A percentile compares a stretch with the other conserved stretches of the same genome.
These are phyloP conservation scores for Laupala kohalensis DNA, from an alignment of 1,140 invertebrate genomes.

Conservation along the genomic window DNA sequence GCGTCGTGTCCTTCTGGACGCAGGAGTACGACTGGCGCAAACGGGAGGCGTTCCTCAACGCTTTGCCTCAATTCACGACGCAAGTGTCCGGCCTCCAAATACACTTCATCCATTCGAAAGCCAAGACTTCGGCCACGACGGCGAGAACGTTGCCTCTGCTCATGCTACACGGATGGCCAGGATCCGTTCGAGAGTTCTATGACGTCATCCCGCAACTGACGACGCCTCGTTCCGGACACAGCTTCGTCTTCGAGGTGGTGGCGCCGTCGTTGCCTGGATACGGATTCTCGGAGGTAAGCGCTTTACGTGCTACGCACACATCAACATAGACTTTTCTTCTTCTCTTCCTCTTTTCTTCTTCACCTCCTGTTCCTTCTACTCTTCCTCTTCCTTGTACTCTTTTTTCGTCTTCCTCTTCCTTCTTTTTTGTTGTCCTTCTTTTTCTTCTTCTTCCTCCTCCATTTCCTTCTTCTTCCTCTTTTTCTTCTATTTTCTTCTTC, in stretches of 20 bases:
- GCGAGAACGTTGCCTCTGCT: slow-evolving; percentile 47
- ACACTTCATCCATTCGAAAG: slow-evolving; percentile 52
- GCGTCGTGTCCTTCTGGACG: slow-evolving; percentile 56
- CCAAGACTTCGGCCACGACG: slow-evolving; percentile 29
- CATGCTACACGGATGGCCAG: slow-evolving; percentile 82
- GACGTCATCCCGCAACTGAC: slow-evolving; percentile 47
- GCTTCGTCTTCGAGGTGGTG: slow-evolving; percentile 38
- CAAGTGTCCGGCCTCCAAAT: slow-evolving; percentile 52
- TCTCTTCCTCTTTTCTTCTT: too few relatives aligned
- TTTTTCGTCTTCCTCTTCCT: too few relatives aligned
- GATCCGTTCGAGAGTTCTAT: slow-evolving; percentile 74
- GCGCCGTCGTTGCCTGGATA: slow-evolving; percentile 42
- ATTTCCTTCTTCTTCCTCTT: too few relatives aligned
- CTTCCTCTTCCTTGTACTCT: too few relatives aligned
- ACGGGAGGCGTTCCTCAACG: slow-evolving; percentile 51
- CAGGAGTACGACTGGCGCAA: slow-evolving; percentile 61
- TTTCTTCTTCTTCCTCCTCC: too few relatives aligned
- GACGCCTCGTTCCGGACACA: slow-evolving; percentile 15
- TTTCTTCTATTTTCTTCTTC: too few relatives aligned
- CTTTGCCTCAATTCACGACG: slow-evolving; percentile 57
- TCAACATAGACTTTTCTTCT: too few relatives aligned
- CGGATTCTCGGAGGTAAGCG: slow-evolving; percentile 52
- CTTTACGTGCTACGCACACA: too few relatives aligned
- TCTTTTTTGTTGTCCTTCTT: too few relatives aligned
- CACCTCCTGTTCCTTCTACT: too few relatives aligned